These are phyloP conservation scores for Gobio occitaniae DNA, from an alignment of 2,797 vertebrate species.

Conservation along the genomic window DNA sequence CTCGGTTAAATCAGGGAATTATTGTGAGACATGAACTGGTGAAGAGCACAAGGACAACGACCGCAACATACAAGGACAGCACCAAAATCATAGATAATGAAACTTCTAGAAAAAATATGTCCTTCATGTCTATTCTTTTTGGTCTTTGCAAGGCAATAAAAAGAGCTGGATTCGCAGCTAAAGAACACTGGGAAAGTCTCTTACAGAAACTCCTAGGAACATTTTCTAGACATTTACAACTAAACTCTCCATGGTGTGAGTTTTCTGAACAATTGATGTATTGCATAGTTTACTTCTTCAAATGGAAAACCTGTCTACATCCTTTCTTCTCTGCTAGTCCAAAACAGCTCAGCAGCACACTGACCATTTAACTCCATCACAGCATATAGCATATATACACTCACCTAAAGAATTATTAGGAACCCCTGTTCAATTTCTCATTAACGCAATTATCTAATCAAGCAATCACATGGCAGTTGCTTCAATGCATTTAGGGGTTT, in stretches of 20 bases:
- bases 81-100: neutral
- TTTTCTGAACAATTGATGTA: neutral
- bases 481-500: too few relatives aligned
- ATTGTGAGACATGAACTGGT: constrained; percentile 3
- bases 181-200: neutral
- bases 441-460: too few relatives aligned
- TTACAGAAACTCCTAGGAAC: neutral
- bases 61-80: neutral
- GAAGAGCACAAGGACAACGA: neutral
- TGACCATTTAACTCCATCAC: too few relatives aligned
- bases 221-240: neutral
- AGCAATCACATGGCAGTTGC: too few relatives aligned
- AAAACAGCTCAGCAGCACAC: neutral
- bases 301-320: neutral
- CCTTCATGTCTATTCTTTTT: neutral
- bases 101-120: constrained; percentile 1
- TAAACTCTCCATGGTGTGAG: neutral
- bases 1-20: constrained; percentile 21
- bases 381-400: too few relatives aligned
- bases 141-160: neutral
- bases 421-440: too few relatives aligned
- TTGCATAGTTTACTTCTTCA: neutral
- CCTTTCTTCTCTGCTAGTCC: neutral
- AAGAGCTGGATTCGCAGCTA: neutral
- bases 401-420: too few relatives aligned